A percentile compares a stretch with the other conserved stretches of the same genome.
phyloP scores from a whole-genome alignment of 2,888 invertebrate genomes.

The Scaeva pyrastri region DNA sequence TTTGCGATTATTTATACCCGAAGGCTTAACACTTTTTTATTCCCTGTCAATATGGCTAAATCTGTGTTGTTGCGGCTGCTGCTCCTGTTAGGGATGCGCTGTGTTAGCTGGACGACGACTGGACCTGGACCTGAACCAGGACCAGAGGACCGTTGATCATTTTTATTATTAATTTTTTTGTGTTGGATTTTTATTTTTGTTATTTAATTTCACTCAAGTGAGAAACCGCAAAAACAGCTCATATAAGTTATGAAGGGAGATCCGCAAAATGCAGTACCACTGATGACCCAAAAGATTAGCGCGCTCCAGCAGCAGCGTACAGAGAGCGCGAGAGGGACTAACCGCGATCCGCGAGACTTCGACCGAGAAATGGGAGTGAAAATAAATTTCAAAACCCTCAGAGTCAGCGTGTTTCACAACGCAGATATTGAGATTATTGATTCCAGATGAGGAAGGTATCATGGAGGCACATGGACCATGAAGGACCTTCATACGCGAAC shows the following conservation, averaged over 20 bases:
- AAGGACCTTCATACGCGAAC: constrained; percentile 29
- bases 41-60: constrained; percentile 32
- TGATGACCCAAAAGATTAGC: constrained; percentile 75
- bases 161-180: constrained; percentile 71
- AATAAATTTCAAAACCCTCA: constrained; percentile 69
- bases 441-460: constrained; percentile 32
- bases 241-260: constrained; percentile 72
- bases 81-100: constrained; percentile 53
- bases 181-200: constrained; percentile 30
- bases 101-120: neutral
- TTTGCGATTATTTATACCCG: constrained; percentile 75
- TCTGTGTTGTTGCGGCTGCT: constrained; percentile 50
- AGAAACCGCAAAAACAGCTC: constrained; percentile 9
- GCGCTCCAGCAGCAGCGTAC: neutral
- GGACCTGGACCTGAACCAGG: neutral
- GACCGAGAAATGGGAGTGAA: constrained; percentile 65
- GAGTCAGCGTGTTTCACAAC: constrained; percentile 28
- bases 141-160: constrained; percentile 65
- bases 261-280: constrained; percentile 44
- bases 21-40: constrained; percentile 70
- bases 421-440: constrained; percentile 70
- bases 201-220: constrained; percentile 57
- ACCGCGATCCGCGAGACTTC: too few relatives aligned
- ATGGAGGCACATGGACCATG: neutral
- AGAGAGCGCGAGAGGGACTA: constrained; percentile 27